A percentile compares a stretch with the other conserved stretches of the same genome.
phyloP scores from a whole-genome alignment of 2,797 vertebrate species.

The Cacajao melanocephalus region DNA sequence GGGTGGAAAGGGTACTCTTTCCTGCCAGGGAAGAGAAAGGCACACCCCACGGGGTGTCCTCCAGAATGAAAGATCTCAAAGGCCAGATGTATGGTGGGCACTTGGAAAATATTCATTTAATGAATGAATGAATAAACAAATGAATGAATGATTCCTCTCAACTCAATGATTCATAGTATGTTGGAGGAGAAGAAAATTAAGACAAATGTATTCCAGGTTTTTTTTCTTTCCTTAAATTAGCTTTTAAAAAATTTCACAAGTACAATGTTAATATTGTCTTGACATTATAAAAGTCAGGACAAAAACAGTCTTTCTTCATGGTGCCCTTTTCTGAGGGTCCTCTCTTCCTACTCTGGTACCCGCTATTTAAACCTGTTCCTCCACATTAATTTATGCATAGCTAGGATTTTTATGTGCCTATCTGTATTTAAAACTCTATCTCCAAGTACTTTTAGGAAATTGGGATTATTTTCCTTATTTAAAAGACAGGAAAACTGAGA shows the following conservation, averaged over 20 bases:
- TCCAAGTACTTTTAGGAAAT: neutral
- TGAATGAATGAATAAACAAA: neutral
- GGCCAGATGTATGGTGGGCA: fast-evolving
- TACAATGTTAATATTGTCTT: neutral
- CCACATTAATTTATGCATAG: fast-evolving
- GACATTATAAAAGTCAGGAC: no score
- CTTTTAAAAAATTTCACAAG: neutral
- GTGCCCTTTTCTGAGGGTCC: fast-evolving
- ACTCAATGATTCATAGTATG: fast-evolving
- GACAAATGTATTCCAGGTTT: neutral
- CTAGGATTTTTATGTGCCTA: neutral
- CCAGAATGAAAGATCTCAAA: neutral
- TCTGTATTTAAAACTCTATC: fast-evolving
- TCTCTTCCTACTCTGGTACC: fast-evolving
- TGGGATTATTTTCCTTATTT: neutral
- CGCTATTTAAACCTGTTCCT: fast-evolving
- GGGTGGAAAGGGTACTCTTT: fast-evolving
- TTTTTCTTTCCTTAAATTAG: neutral
- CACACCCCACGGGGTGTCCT: fast-evolving
- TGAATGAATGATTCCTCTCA: neutral
- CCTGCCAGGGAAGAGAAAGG: neutral
- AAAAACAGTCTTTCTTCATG: fast-evolving
- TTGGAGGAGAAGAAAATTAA: neutral
- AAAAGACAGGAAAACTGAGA: neutral
- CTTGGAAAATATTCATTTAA: neutral